phyloP scores from a whole-genome alignment of 1,140 invertebrate species.

The Schlechtendalia chinensis region DNA sequence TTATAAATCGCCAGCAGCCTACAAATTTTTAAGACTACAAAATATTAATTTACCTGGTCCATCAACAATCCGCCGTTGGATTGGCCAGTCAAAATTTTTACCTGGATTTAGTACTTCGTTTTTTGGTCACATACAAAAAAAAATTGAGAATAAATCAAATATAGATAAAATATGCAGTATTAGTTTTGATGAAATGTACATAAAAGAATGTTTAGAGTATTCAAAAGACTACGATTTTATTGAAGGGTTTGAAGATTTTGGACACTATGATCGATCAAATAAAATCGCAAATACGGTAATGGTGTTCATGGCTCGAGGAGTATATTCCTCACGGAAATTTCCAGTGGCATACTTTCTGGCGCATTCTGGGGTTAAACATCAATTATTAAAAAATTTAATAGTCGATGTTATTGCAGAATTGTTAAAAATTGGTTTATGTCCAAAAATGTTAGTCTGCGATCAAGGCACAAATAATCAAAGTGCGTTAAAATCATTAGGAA shows the following conservation, averaged over 20 bases:
- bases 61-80: neutral
- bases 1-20: neutral
- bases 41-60: slow-evolving; percentile 2
- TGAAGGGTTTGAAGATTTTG: slow-evolving; percentile 25
- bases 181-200: slow-evolving; percentile 7
- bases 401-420: neutral
- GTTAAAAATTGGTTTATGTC: neutral
- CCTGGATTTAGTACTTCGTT: neutral
- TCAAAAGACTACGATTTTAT: slow-evolving; percentile 4
- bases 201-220: slow-evolving; percentile 14
- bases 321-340: slow-evolving; percentile 16
- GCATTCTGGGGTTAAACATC: neutral
- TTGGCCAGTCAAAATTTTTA: neutral
- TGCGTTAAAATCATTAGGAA: neutral
- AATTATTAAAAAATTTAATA: neutral
- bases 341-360: neutral
- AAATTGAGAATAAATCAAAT: neutral
- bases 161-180: slow-evolving; percentile 2
- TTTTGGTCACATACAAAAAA: slow-evolving; percentile 12
- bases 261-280: slow-evolving; percentile 2
- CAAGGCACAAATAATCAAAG: slow-evolving; percentile 14
- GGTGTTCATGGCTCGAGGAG: slow-evolving; percentile 13
- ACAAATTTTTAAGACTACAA: slow-evolving; percentile 23
- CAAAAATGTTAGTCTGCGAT: neutral
- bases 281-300: neutral